Base-by-base conservation (phyloP, 2,113 vertebrate genomes). In the Urocynchramus pylzowi region DNA sequence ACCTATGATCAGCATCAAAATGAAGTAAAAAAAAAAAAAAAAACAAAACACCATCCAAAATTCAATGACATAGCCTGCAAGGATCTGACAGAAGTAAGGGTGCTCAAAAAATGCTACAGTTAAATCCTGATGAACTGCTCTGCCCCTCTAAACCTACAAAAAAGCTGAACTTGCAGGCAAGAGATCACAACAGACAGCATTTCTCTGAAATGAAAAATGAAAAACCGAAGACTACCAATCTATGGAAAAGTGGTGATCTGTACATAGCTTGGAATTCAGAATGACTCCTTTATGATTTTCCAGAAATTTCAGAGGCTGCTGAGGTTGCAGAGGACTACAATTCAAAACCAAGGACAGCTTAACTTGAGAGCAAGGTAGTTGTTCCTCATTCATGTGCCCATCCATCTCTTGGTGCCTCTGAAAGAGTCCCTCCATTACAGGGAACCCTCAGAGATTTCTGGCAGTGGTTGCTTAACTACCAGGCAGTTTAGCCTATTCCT, bases 291-390 rank as follows among this genome's bases (percentile, higher is more conserved):
- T 61, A 91, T 45, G 65, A 85, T 82, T 68, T 78, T 82, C 44
- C 16, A 93, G 67, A 87, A 91, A 91, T 79, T 95, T 95, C 78
- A 85, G 82, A 87, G 41, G 73, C 75, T 90, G 49, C 52, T 87
- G 68, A 76, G 44, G 67, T 59, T 96, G 63, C 57, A 86, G 49
- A 80, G 24, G 10, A 87, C 77, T 56, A 76, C 74, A 94, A 56
- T 68, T 93, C 84, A 94, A 69, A 79, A 23, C 16, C 31, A 76
- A 76, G 19, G 65, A 79, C 65, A 90, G 74, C 63, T 73, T 90
- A 91, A 90, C 65, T 73, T 59, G 7, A 28, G 41, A 79, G 44
- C 47, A 63, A 75, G 5, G 54, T 39, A 91, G 56, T 26, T 93
- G 59, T 7, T 93, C 27, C 42, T 84, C 75, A 87, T 65, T 37